Conservation (phyloP, 2,113 vertebrate species). For the Picathartes gymnocephalus region DNA sequence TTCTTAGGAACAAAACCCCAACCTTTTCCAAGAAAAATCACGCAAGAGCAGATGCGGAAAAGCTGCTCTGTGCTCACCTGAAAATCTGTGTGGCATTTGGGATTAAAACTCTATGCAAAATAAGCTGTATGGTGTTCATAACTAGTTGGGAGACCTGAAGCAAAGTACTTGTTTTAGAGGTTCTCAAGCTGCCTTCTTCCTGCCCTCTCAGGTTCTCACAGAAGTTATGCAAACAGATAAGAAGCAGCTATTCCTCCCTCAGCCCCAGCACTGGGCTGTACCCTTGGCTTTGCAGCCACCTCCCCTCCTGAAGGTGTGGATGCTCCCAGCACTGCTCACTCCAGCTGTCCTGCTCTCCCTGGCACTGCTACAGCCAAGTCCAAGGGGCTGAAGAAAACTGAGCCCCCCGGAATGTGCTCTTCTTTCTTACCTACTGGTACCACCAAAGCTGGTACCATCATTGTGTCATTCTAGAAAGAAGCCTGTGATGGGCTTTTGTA, state of each 20-base stretch:
- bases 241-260: neutral
- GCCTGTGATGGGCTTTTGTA: neutral
- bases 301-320: neutral
- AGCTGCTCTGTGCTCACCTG: neutral
- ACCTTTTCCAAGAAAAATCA: neutral
- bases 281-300: neutral
- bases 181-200: neutral
- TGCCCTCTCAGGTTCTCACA: neutral
- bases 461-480: neutral
- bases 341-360: neutral
- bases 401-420: neutral
- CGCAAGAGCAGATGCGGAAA: neutral
- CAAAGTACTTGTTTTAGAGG: neutral
- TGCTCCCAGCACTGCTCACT: neutral
- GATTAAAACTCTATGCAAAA: constrained; percentile 1
- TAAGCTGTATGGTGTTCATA: neutral
- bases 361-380: neutral
- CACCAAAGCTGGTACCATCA: neutral
- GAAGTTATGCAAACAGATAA: neutral
- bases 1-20: neutral
- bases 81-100: neutral
- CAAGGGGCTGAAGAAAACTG: neutral
- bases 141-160: neutral
- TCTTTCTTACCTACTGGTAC: neutral
- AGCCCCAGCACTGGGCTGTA: neutral